Conservation (phyloP, 2,797 vertebrate genomes). For the Pipistrellus kuhlii region DNA sequence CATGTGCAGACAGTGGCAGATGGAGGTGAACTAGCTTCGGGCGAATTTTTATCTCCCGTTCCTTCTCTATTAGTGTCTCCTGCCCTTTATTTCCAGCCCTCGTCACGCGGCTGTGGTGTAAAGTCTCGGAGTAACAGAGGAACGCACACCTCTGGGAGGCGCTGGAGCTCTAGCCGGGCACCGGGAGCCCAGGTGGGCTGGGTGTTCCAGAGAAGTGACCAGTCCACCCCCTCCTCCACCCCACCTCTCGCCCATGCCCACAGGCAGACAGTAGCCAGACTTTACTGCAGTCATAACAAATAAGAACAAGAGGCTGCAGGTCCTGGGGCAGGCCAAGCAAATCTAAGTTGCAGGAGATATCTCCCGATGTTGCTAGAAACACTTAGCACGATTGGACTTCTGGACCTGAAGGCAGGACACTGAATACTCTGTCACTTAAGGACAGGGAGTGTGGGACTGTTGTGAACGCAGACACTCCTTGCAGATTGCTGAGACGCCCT, state of each 20-base stretch:
- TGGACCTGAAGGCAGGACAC: not conserved
- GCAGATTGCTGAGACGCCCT: not conserved
- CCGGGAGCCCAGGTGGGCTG: not conserved
- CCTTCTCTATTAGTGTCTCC: not conserved
- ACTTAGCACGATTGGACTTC: not conserved
- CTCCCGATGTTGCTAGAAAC: not conserved
- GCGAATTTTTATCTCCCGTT: not conserved
- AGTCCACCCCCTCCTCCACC: not conserved
- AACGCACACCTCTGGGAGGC: not conserved
- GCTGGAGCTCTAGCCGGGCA: not conserved
- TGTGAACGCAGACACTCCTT: not conserved
- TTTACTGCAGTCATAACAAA: fast-evolving
- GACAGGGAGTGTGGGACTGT: not conserved
- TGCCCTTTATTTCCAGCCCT: not conserved
- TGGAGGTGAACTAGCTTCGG: fast-evolving
- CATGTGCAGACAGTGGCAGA: not conserved
- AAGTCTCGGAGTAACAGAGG: not conserved
- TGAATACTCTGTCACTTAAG: not conserved
- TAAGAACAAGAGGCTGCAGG: not conserved
- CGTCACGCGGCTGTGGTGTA: not conserved
- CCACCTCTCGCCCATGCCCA: fast-evolving
- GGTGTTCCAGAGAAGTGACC: fast-evolving
- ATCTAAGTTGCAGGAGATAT: not conserved
- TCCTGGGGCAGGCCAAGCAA: not conserved
- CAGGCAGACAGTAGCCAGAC: no score